Percentiles rank a stretch among this genome's conserved stretches.
phyloP scores from a whole-genome alignment of 2,797 vertebrate genomes.

The Enteromius argenteus region DNA sequence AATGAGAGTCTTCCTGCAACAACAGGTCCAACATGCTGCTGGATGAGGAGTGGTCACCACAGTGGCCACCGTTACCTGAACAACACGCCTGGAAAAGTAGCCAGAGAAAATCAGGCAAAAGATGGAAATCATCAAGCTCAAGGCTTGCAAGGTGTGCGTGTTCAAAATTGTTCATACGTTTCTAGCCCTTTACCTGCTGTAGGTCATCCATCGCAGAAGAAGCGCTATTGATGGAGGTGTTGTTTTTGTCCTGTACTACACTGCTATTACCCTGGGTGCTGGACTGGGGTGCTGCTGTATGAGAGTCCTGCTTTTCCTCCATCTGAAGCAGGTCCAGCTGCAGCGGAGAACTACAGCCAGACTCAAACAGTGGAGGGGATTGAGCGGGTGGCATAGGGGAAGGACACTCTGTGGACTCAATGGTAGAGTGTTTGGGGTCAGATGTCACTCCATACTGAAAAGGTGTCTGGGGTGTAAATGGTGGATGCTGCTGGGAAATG shows the following conservation, averaged over 20 bases:
- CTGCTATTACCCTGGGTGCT: constrained; percentile 56
- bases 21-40: constrained; percentile 88
- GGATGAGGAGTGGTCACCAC: constrained; percentile 84
- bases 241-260: constrained; percentile 14
- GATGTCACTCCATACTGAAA: constrained; percentile 74
- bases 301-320: constrained; percentile 87
- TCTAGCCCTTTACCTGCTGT: constrained; percentile 74
- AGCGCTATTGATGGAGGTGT: constrained; percentile 58
- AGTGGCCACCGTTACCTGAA: constrained; percentile 77
- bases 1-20: constrained; percentile 86
- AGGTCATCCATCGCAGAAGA: constrained; percentile 60
- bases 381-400: constrained; percentile 79
- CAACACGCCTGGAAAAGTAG: constrained; percentile 50
- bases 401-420: constrained; percentile 70
- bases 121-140: background rate
- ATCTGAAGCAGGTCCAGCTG: constrained; percentile 93
- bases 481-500: constrained; percentile 41
- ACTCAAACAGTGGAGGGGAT: constrained; percentile 86
- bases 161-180: background rate
- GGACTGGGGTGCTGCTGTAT: constrained; percentile 60
- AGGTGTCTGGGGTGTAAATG: constrained; percentile 72
- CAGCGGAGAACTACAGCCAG: constrained; percentile 92
- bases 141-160: background rate
- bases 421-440: constrained; percentile 69
- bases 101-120: background rate